Evolutionary conservation across 2,888 invertebrate species (phyloP), one percentile per base, ranked within the genome.

Genomic region (Rhingia rostrata): DNA sequence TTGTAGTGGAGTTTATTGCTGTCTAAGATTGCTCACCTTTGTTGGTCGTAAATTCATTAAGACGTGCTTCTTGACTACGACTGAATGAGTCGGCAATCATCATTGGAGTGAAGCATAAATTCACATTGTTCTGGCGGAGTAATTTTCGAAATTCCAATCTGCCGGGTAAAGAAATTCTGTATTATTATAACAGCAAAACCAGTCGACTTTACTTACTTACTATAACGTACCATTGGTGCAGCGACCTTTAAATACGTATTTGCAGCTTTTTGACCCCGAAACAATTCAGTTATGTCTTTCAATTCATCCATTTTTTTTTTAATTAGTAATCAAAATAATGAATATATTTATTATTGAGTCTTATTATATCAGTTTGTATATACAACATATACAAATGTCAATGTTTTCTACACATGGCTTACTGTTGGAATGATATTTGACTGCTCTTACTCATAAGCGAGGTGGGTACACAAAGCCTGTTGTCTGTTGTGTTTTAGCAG

Each of bases 161-260:
- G 88, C 63, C 56, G 6, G 10, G 22, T 22, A 2, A 30, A 49
- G 10, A 30, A 22, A 22, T 22, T 22, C 4, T 5, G 22, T 22
- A 22, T 47, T 47, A 22, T 9, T 6, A 30, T 10, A 51, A 22
- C 6, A 5, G 32, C 3, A 35, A 10, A 51, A 9, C 3, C 47
- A 10, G n/a, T 9, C 4, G 9, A 30, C 47, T 7, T 4, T n/a
- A 89, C 92, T 91, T 92, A 95, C 95, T 95, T 96, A 90, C 97
- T 98, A 88, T 98, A 98, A 88, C 98, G 94, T 45, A 99, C 99
- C 99, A 99, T 99, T 0, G 99, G 99, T 2, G 98, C 98, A 92
- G 96, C 96, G 61, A 97, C 93, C 92, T 95, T 96, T 4, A 97
- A 92, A 88, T 95, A 92, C 9, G 92, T 92, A 61, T 94, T 92